Evolutionary conservation across 2,888 invertebrate species (phyloP), one percentile per base, ranked within the genome.

Genomic region (Calameuta pallipes): DNA sequence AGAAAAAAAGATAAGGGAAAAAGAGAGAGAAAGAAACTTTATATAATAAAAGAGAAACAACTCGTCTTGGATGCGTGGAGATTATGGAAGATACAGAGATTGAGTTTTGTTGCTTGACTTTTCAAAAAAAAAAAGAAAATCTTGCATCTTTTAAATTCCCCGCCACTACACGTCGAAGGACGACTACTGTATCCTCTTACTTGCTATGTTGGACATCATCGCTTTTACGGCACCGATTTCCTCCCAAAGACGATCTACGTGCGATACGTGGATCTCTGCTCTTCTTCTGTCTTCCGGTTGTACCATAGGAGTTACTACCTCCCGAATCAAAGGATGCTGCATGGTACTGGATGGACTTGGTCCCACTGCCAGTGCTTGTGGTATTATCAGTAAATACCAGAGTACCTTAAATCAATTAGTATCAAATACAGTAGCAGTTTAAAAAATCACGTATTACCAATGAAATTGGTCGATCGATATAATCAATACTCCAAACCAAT

Each of bases 201-300:
- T 81, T 78, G 84, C 80, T 30, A 84, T 82, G 35, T 76, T 75
- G 33, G 80, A 74, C 84, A 84, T 84, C 80, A 82, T 78, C n/a
- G 78, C 71, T 78, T 83, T 84, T 70, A 84, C 82, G 73, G 80
- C 81, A 31, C 81, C 82, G n/a, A 84, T 80, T 69, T 84, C 84
- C 71, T 83, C 82, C 83, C 83, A 84, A 35, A 84, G 78, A 34
- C 78, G 78, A 31, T 80, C 80, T 31, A 78, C 31, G 35, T 69
- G 78, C 35, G 75, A 75, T 15, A 70, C 76, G 11, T 75, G 78
- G 36, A 68, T 33, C 15, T 76, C 78, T n/a, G 78, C 11, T 71
- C 76, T 34, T 69, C 69, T 36, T 31, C 70, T 35, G 35, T 71
- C 71, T 76, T 78, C 76, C 73, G 78, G 78, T 23, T 75, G 76